Evolutionary conservation across 2,113 vertebrate genomes (phyloP), one percentile per base, ranked within the genome.

Genomic region (Mormyrus lacerda): DNA sequence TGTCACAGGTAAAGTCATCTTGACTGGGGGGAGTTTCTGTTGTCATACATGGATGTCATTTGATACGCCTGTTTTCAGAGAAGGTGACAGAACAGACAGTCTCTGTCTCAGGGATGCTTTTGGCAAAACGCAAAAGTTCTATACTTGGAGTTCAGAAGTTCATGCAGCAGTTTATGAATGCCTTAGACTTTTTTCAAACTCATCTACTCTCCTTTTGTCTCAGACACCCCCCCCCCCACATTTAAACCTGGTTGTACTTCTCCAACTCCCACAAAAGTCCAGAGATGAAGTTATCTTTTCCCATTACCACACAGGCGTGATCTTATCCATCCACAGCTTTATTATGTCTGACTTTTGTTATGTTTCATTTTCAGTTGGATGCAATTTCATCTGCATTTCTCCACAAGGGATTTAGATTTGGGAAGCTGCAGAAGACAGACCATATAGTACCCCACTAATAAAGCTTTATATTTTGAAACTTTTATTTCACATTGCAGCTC

Each of bases 141-240:
- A 24, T n/a, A 45, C 21, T 47, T 84, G 82, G 21, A 84, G 82
- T 84, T 84, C 82, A 84, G 44, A 84, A 84, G 82, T 84, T 84
- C 82, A 84, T 3, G 82, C 21, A 45, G 21, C 44, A n/a, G 42
- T 79, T 19, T 42, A 39, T 42, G 35, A 79, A 42, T 84, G 82
- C 21, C 44, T n/a, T 44, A 45, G 21, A 45, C 82, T 84, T 47
- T 84, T 44, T 47, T 47, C 8, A 0, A 44, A 39, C 39, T 47
- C 82, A n/a, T 19, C 1, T 17, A 13, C 42, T 79, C 31, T 42
- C 13, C 61, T 69, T 69, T 31, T 31, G n/a, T 82, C 76, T 82
- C 76, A 44, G 35, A 2, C 76, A 8, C 13, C 69, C 27, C 73
- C 3, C 11, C 73, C 69, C 3, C 10, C 39, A 7, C 15, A 53